These are phyloP conservation scores for Shargacucullia verbasci DNA, from an alignment of 2,888 invertebrate species.

Conservation along the genomic window DNA sequence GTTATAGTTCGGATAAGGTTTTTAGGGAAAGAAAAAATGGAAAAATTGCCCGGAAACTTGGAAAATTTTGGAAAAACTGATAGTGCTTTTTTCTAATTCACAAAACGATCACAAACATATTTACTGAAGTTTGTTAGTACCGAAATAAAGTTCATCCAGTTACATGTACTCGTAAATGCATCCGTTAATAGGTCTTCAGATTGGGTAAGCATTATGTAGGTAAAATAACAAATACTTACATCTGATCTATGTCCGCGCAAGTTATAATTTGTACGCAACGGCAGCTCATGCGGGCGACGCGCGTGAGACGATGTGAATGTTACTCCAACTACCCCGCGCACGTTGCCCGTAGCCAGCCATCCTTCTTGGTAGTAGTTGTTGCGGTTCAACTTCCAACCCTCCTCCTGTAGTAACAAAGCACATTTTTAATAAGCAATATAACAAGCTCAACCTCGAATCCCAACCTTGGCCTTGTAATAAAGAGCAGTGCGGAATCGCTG, in stretches of 20 bases:
- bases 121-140: too few relatives aligned
- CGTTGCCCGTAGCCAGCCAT: slow-evolving; percentile 98
- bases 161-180: too few relatives aligned
- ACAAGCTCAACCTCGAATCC: slow-evolving; percentile 21
- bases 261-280: slow-evolving; percentile 98
- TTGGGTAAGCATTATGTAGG: too few relatives aligned
- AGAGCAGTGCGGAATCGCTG: slow-evolving; percentile 30
- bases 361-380: slow-evolving; percentile 99
- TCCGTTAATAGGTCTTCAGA: too few relatives aligned
- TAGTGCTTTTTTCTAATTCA: too few relatives aligned
- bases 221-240: slow-evolving; percentile 90
- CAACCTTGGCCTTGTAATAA: slow-evolving; percentile 47
- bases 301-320: slow-evolving; percentile 98
- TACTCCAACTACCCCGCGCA: slow-evolving; percentile 97
- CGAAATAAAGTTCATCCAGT: too few relatives aligned
- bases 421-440: slow-evolving; percentile 26
- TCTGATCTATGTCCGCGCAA: slow-evolving; percentile 98
- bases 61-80: too few relatives aligned
- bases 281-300: slow-evolving; percentile 95
- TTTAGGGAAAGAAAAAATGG: too few relatives aligned
- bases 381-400: slow-evolving; percentile 98
- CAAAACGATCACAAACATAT: too few relatives aligned
- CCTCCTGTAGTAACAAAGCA: slow-evolving; percentile 90
- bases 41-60: too few relatives aligned
- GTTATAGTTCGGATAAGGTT: too few relatives aligned